Percentiles rank a stretch among this genome's conserved stretches.
Conservation (phyloP, 2,797 vertebrate species). For the Lagodon rhomboides region DNA sequence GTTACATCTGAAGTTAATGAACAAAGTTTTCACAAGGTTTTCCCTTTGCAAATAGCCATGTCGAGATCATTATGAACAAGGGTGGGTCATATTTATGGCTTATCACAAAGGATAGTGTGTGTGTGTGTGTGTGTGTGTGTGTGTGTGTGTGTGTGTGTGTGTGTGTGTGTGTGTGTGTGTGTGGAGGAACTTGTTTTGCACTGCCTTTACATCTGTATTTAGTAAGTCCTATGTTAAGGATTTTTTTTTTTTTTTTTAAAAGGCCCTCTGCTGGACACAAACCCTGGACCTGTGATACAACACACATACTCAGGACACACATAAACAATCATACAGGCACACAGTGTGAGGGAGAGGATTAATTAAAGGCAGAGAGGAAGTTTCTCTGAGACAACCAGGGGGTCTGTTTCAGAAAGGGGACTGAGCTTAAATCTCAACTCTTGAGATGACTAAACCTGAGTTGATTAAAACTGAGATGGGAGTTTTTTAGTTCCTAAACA, state of each 20-base stretch:
- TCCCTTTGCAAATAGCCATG: too few relatives aligned
- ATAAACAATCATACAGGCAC: conserved; percentile 1
- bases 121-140: not conserved
- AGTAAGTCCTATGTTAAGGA: conserved; percentile 2
- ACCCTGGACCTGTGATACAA: not conserved
- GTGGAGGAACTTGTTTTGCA: not conserved
- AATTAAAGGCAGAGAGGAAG: conserved; percentile 7
- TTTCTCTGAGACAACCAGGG: conserved; percentile 27
- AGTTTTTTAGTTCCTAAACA: too few relatives aligned
- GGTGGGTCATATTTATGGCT: too few relatives aligned
- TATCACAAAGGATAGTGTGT: too few relatives aligned
- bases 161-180: conserved; percentile 16
- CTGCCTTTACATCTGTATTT: not conserved
- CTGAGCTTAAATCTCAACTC: too few relatives aligned
- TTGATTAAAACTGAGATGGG: too few relatives aligned
- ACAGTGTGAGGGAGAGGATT: conserved; percentile 4
- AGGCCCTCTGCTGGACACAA: conserved; percentile 62
- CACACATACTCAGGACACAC: conserved; percentile 4
- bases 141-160: not conserved
- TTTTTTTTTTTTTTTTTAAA: conserved; percentile 32
- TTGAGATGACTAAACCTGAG: too few relatives aligned
- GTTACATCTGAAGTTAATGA: too few relatives aligned
- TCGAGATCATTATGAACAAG: too few relatives aligned
- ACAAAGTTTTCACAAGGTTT: too few relatives aligned
- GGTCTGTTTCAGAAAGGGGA: too few relatives aligned